Conservation (phyloP, 2,888 invertebrate species). For the Congeria kusceri region DNA sequence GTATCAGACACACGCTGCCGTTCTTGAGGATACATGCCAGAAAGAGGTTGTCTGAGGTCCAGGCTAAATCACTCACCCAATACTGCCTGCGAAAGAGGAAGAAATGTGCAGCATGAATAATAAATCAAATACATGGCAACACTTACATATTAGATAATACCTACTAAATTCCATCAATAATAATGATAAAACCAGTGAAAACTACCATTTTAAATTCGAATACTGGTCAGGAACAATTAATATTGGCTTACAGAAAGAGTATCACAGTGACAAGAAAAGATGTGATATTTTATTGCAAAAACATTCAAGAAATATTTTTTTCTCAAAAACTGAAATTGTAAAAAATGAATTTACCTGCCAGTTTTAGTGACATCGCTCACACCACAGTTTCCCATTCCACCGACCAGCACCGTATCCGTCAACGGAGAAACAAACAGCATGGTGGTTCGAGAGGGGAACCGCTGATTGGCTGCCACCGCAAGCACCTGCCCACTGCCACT, state of each 20-base stretch:
- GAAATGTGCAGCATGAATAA: too few species aligned
- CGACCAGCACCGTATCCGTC: constrained; percentile 79
- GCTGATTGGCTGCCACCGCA: constrained; percentile 83
- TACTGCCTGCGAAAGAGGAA: constrained; percentile 70
- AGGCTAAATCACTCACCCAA: constrained; percentile 80
- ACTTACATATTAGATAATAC: too few species aligned
- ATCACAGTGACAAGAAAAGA: too few species aligned
- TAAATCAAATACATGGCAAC: too few species aligned
- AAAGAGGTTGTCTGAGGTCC: constrained; percentile 78
- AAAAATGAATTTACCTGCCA: constrained; percentile 76
- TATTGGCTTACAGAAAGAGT: too few species aligned
- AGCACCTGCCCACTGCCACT: constrained; percentile 81
- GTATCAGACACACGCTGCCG: constrained; percentile 81
- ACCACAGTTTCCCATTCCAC: constrained; percentile 78
- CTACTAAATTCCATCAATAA: too few species aligned
- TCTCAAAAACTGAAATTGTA: too few species aligned
- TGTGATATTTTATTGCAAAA: too few species aligned
- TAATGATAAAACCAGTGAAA: too few species aligned
- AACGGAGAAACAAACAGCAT: constrained; percentile 81
- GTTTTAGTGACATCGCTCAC: constrained; percentile 64
- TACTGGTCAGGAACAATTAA: too few species aligned
- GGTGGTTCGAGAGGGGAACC: constrained; percentile 72
- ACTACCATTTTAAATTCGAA: too few species aligned
- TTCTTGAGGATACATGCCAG: constrained; percentile 79
- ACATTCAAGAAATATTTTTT: too few species aligned